Evolutionary conservation across 2,113 vertebrate genomes (phyloP).

Genomic region (Alaudala cheleensis): DNA sequence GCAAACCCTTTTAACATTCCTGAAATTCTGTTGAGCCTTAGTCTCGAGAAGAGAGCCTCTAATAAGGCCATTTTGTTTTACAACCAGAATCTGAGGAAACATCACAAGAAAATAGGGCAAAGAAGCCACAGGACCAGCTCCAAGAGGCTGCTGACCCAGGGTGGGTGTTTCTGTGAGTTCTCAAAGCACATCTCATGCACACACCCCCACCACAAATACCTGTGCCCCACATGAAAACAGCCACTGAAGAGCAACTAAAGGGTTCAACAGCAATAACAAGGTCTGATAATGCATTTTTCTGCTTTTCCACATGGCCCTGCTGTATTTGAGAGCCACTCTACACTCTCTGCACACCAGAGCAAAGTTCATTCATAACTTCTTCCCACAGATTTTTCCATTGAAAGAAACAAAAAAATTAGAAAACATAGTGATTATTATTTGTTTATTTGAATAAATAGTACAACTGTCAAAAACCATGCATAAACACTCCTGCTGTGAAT

Average conservation of each 20-base stretch:
- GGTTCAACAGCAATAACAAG: background rate
- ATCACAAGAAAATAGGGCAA: background rate
- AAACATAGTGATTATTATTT: background rate
- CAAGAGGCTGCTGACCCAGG: background rate
- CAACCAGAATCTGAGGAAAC: background rate
- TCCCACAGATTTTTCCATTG: no score
- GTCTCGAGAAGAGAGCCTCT: background rate
- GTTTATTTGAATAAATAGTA: slow-evolving; percentile 57
- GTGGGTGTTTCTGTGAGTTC: background rate
- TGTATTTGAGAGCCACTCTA: background rate
- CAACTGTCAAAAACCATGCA: background rate
- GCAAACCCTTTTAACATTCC: background rate
- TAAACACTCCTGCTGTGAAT: background rate
- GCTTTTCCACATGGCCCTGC: fast-evolving
- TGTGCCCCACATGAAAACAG: background rate
- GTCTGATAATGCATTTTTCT: background rate
- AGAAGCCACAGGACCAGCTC: background rate
- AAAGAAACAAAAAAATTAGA: background rate
- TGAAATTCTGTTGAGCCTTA: background rate
- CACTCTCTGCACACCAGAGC: background rate
- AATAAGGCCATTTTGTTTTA: background rate
- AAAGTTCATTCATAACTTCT: background rate
- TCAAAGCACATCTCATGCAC: background rate
- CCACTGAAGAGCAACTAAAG: background rate
- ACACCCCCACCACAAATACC: background rate